Conservation (phyloP, 2,888 invertebrate species). For the Fragum sueziense region DNA sequence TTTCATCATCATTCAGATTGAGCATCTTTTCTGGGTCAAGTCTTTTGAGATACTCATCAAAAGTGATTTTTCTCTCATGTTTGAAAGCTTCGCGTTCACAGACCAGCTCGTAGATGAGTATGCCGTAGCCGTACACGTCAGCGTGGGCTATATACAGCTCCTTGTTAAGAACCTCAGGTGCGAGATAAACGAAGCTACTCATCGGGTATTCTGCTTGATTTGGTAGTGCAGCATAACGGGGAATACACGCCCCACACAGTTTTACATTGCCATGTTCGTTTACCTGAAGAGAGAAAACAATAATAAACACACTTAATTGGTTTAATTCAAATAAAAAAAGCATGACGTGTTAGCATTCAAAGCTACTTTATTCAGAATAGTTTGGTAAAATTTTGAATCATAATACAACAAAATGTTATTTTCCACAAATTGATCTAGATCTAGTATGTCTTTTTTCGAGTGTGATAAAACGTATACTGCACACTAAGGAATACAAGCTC, state of each 20-base stretch:
- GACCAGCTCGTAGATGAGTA: constrained; percentile 57
- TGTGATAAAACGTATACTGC: no score
- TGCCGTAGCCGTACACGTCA: constrained; percentile 71
- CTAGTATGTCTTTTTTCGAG: no score
- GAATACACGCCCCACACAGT: constrained; percentile 72
- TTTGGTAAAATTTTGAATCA: no score
- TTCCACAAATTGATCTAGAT: no score
- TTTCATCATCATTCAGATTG: constrained; percentile 7
- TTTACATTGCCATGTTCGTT: constrained; percentile 62
- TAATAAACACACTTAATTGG: background rate
- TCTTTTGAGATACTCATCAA: constrained; percentile 59
- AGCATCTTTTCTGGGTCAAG: constrained; percentile 64
- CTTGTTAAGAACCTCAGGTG: constrained; percentile 74
- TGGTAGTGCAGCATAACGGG: constrained; percentile 66
- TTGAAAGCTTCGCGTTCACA: constrained; percentile 45
- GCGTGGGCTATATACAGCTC: constrained; percentile 68
- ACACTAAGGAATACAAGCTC: no score
- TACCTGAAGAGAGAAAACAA: constrained; percentile 42
- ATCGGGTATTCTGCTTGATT: constrained; percentile 53
- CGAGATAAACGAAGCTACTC: constrained; percentile 70
- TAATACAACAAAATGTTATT: no score
- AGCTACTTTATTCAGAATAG: no score
- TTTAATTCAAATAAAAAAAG: no score
- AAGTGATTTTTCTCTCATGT: constrained; percentile 47
- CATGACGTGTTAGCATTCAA: no score